phyloP scores from a whole-genome alignment of 2,113 vertebrate genomes.

The Nanorana parkeri region DNA sequence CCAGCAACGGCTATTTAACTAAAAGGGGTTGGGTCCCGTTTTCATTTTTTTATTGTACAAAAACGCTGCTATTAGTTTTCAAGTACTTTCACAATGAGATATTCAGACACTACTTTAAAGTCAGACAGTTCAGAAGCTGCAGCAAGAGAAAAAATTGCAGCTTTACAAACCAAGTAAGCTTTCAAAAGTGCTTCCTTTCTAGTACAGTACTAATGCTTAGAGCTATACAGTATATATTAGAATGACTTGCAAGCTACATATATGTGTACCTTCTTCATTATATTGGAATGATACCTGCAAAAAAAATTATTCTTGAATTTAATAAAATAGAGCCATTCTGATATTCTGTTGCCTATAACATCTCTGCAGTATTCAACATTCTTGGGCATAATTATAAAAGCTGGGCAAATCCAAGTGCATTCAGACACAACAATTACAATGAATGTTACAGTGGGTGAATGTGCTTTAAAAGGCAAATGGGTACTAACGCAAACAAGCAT shows the following conservation, averaged over 20 bases:
- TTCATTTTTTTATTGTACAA: constrained; percentile 61
- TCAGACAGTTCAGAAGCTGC: constrained; percentile 58
- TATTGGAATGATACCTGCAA: background rate
- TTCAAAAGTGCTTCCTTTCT: constrained; percentile 52
- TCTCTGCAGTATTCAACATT: no score
- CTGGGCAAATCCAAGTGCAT: no score
- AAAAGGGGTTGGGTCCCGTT: constrained; percentile 65
- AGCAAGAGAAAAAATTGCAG: constrained; percentile 52
- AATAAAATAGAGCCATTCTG: no score
- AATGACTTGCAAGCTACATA: background rate
- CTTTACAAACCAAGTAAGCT: constrained; percentile 45
- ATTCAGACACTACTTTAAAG: constrained; percentile 61
- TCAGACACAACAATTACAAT: no score
- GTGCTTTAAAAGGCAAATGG: no score
- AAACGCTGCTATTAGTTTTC: constrained; percentile 63
- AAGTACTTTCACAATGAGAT: constrained; percentile 61
- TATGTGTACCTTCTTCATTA: constrained; percentile 3
- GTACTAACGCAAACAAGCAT: no score
- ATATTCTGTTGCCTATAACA: no score
- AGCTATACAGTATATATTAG: background rate
- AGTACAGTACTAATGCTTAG: constrained; percentile 19
- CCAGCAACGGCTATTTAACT: constrained; percentile 60
- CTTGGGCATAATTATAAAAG: no score
- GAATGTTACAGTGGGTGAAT: no score
- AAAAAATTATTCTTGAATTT: background rate